phyloP scores from a whole-genome alignment of 2,113 vertebrate genomes.

The Hippolais icterina region DNA sequence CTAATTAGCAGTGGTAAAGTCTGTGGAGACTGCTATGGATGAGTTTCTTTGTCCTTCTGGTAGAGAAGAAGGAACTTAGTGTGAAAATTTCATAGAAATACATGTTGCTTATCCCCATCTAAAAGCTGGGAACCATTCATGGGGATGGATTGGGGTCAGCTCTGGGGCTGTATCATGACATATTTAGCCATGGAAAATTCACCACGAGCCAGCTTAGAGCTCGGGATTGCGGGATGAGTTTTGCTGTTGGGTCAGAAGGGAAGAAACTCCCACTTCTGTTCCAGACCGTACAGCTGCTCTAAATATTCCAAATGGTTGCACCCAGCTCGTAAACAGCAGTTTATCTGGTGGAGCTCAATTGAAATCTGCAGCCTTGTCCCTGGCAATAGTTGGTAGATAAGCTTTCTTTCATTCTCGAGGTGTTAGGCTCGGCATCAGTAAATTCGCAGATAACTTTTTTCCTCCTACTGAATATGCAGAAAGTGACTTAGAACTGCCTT shows the following conservation, averaged over 20 bases:
- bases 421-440: background rate
- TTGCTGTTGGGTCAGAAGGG: background rate
- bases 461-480: background rate
- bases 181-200: background rate
- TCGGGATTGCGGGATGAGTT: background rate
- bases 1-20: background rate
- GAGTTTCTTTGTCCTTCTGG: background rate
- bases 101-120: background rate
- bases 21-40: background rate
- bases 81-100: background rate
- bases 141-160: background rate
- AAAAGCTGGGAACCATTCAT: background rate
- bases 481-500: slow-evolving; percentile 9
- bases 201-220: background rate
- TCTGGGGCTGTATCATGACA: background rate
- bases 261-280: background rate
- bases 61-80: background rate
- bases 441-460: background rate
- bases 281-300: background rate
- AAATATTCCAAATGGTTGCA: background rate
- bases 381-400: background rate
- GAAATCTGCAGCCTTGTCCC: background rate
- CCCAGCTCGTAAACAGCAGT: background rate
- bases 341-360: background rate
- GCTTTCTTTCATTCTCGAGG: background rate